Base-by-base conservation (phyloP, 2,797 vertebrate genomes). In the Harpagifer antarcticus region DNA sequence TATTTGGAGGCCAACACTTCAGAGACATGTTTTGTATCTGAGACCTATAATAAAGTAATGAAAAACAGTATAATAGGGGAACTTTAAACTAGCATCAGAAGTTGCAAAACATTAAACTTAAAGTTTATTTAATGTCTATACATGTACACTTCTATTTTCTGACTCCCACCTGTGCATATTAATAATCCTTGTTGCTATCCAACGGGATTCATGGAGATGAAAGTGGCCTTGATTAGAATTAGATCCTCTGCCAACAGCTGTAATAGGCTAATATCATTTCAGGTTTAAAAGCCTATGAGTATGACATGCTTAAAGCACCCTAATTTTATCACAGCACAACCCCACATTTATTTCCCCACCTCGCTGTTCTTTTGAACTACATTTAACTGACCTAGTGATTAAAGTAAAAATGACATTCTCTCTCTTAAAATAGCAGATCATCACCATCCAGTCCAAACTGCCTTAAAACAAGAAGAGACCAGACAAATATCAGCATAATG, bases 201-300 rank as follows among this genome's bases (percentile, higher is more conserved):
- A 77, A 20, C 49, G 14, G 13, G 45, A 69, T 57, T 78, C 27
- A 23, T 54, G 42, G 45, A 44, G 66, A 69, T 84, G 59, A 75
- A 75, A 73, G 55, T 37, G 43, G 3, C 44, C 76, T 75, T 77
- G 19, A 20, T 75, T 5, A 69, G 42, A 74, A 52, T 49, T 23
- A 64, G 9, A 65, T 71, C 31, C 16, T 64, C 61, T 78, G 54
- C 54, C 66, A 71, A 12, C 20, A 47, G 33, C 49, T 42, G 10
- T 50, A 56, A 64, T 40, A 57, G 50, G 15, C 62, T 74, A 76
- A 67, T 52, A 66, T 31, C 9, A 60, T 74, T 72, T 66, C 44
- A 84, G 2, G 37, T 58, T 76, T 10, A 54, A 69, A 69, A 58
- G 23, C 53, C 40, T 53, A 6, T 52, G 27, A 67, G 40, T 53